Evolutionary conservation across 1,140 invertebrate species (phyloP), one percentile per base, ranked within the genome.

Genomic region (Berghia stephanieae): DNA sequence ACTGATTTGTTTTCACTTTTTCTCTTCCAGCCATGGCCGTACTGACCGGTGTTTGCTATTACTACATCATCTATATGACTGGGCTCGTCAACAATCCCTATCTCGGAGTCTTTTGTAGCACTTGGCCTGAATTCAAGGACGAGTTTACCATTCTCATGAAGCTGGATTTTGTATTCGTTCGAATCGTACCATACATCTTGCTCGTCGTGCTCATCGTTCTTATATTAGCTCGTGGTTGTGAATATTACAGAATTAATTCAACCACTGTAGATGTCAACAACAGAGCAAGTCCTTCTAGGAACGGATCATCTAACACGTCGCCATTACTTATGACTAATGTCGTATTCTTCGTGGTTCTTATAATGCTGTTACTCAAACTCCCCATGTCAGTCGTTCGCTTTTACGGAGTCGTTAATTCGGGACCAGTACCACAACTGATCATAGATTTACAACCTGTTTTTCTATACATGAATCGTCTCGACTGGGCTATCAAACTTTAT

Each of bases 31-130:
- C 42, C 52, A 69, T 86, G 42, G 78, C 75, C 2, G 72, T 84
- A 2, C 49, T 84, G 21, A 71, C 83, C 3, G 71, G 83, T 55
- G 78, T 80, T 18, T 81, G 78, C 49, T 83, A 82, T 77, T 82
- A 80, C 24, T 83, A 83, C 57, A 57, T 83, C 18, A 79, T 81
- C 43, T 83, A 82, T 77, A 83, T 83, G n/a, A 70, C 79, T 42
- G 83, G 80, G 2, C 77, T 79, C 16, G 34, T 57, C 21, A 10
- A 31, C n/a, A 21, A 34, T 36, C 36, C 27, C 36, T 31, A 5
- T 49, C 27, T 8, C 8, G 1, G 10, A 31, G 52, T 43, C 55
- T 60, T 72, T 1, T 80, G 44, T 78, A 60, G 31, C 46, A 63
- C 75, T 3, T 81, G 79, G 52, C 16, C 55, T 16, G 75, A 78